Percentiles rank a stretch among this genome's conserved stretches.
phyloP scores from a whole-genome alignment of 2,113 vertebrate genomes.

The Stigmatopora argus region DNA sequence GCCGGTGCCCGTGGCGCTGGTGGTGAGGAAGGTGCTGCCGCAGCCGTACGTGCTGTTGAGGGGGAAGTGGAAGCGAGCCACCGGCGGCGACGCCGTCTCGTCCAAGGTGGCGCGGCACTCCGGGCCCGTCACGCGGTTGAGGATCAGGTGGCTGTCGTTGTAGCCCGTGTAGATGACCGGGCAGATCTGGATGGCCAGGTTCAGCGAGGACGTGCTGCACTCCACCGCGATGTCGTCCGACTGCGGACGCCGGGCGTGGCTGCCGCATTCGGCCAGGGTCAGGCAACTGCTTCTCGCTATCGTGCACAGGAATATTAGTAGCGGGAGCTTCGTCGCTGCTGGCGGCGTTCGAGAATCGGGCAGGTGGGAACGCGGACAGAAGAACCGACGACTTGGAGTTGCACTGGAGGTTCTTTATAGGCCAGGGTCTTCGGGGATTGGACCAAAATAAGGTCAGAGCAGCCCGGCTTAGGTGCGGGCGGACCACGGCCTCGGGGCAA shows the following conservation, averaged over 20 bases:
- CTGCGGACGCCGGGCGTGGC: slow-evolving; percentile 41
- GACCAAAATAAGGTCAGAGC: slow-evolving; percentile 57
- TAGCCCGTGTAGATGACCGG: slow-evolving; percentile 69
- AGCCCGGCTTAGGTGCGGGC: slow-evolving; percentile 14
- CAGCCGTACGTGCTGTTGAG: slow-evolving; percentile 48
- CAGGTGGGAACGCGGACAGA: no score
- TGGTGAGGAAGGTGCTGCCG: slow-evolving; percentile 54
- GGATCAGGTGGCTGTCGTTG: slow-evolving; percentile 66
- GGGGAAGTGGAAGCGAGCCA: slow-evolving; percentile 64
- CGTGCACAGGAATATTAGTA: slow-evolving; percentile 40
- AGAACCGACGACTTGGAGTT: slow-evolving; percentile 5
- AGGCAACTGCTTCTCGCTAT: slow-evolving; percentile 44
- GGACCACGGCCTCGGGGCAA: slow-evolving; percentile 43
- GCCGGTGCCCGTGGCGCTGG: slow-evolving; percentile 49
- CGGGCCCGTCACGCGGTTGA: slow-evolving; percentile 51
- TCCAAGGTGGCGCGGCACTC: slow-evolving; percentile 60
- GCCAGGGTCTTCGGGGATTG: slow-evolving; percentile 46
- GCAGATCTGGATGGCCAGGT: slow-evolving; percentile 62
- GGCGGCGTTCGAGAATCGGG: no score
- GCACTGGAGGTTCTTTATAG: slow-evolving; percentile 55
- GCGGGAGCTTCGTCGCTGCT: slow-evolving; percentile 31
- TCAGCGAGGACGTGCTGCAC: slow-evolving; percentile 63
- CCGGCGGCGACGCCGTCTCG: slow-evolving; percentile 45
- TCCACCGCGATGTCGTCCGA: slow-evolving; percentile 57
- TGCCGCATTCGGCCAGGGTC: slow-evolving; percentile 27